Evolutionary conservation across 2,888 invertebrate species (phyloP), one percentile per base, ranked within the genome.

Genomic region (Phyllotreta striolata): DNA sequence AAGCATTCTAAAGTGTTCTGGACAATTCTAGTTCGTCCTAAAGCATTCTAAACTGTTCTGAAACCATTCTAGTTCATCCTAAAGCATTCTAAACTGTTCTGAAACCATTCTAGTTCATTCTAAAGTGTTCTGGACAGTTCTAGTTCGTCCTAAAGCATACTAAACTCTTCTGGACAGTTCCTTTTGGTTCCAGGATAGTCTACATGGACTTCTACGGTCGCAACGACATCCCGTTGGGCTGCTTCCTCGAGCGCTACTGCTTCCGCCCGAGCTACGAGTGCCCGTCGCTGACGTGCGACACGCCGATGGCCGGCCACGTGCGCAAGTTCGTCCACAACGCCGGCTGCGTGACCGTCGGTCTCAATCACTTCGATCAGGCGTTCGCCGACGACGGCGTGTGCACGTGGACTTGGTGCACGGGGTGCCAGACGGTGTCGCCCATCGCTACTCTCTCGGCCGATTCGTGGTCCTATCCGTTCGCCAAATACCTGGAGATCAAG

Each of bases 141-240:
- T 13, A 46, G 5, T 3, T n/a, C 13, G 13, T 5, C 10, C 24
- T 46, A 46, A 10, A 49, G 6, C n/a, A 55, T 39, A 40, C 24
- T 4, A 24, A 24, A 24, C 4, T 24, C 2, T 24, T 4, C 24
- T 3, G 24, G 4, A 24, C 24, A 24, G 24, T 24, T 24, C 24
- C 24, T 40, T 40, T 34, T 24, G 41, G 9, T 63, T 55, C 56
- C 47, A 91, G 91, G 90, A 88, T 94, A 58, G 91, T 95, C 0
- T 89, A 89, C 60, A 98, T 99, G 96, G 92, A 95, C 76, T 93
- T 96, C 83, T 99, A 99, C 81, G 96, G 96, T 0, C 87, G 90
- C 14, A 94, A 96, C 78, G 99, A 99, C 81, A 96, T 98, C 73
- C 92, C 97, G 0, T 83, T 99, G 47, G 98, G 98, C 39, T 91